phyloP scores from a whole-genome alignment of 2,797 vertebrate genomes.

The Coregonus suidteri region DNA sequence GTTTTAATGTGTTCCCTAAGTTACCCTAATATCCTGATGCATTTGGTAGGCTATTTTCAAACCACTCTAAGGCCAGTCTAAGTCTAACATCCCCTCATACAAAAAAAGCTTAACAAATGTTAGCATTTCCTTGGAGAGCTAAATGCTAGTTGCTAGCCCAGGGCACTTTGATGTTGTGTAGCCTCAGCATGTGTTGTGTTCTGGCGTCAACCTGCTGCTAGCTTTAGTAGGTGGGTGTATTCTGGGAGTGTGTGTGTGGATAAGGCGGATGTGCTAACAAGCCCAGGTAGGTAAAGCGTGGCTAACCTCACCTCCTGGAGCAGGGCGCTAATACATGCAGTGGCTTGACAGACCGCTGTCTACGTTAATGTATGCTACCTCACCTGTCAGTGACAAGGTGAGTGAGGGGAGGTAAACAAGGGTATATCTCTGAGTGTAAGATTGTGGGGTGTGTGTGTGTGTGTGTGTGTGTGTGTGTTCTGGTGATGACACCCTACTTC shows the following conservation, averaged over 20 bases:
- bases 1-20: neutral
- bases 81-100: neutral
- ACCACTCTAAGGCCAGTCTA: neutral
- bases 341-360: slow-evolving; percentile 83
- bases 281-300: slow-evolving; percentile 70
- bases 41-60: neutral
- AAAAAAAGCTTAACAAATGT: neutral
- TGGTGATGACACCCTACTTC: slow-evolving; percentile 52
- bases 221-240: slow-evolving; percentile 42
- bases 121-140: slow-evolving; percentile 8
- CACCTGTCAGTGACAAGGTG: slow-evolving; percentile 82
- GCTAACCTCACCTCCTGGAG: slow-evolving; percentile 70
- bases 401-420: slow-evolving; percentile 71
- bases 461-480: slow-evolving; percentile 44
- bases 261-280: slow-evolving; percentile 80
- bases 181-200: slow-evolving; percentile 42
- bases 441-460: slow-evolving; percentile 20
- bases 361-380: slow-evolving; percentile 87
- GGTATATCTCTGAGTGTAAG: slow-evolving; percentile 19
- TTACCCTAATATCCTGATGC: neutral
- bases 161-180: slow-evolving; percentile 27
- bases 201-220: slow-evolving; percentile 46
- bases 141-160: slow-evolving; percentile 17
- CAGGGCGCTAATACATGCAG: slow-evolving; percentile 89
- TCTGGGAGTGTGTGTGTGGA: slow-evolving; percentile 41